These are phyloP conservation scores for Anthonomus grandis DNA, from an alignment of 1,140 invertebrate species.

Conservation along the genomic window DNA sequence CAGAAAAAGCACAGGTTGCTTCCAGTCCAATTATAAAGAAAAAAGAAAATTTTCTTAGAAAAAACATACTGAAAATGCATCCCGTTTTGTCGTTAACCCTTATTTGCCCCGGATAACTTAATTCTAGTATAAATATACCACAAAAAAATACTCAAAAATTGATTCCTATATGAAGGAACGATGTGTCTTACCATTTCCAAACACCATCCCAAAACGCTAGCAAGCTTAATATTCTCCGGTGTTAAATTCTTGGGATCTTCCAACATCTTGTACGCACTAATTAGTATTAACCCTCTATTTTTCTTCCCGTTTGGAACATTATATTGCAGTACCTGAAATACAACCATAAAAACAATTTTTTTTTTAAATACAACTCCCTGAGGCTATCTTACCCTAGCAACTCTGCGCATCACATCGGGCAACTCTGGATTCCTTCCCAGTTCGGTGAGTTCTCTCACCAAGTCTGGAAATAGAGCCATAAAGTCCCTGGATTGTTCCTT, in stretches of 20 bases:
- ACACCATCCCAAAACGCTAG: constrained; percentile 90
- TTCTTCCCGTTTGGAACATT: constrained; percentile 80
- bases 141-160: too few relatives aligned
- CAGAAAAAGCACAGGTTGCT: too few relatives aligned
- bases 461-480: constrained; percentile 81
- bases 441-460: constrained; percentile 77
- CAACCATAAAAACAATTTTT: constrained; percentile 52
- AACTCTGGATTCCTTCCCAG: constrained; percentile 67
- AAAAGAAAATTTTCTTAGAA: too few relatives aligned
- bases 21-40: too few relatives aligned
- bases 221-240: constrained; percentile 73
- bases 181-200: constrained; percentile 88
- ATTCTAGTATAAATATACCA: too few relatives aligned
- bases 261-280: constrained; percentile 77
- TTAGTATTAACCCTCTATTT: constrained; percentile 75
- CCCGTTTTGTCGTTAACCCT: too few relatives aligned
- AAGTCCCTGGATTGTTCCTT: constrained; percentile 83
- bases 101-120: too few relatives aligned
- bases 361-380: not conserved
- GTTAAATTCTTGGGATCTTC: constrained; percentile 60
- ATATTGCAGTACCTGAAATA: constrained; percentile 71
- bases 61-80: too few relatives aligned
- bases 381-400: constrained; percentile 56
- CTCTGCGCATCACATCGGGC: constrained; percentile 74
- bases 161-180: too few relatives aligned